A percentile compares a stretch with the other conserved stretches of the same genome.
phyloP scores from a whole-genome alignment of 2,797 vertebrate species.

The Chrosomus eos region DNA sequence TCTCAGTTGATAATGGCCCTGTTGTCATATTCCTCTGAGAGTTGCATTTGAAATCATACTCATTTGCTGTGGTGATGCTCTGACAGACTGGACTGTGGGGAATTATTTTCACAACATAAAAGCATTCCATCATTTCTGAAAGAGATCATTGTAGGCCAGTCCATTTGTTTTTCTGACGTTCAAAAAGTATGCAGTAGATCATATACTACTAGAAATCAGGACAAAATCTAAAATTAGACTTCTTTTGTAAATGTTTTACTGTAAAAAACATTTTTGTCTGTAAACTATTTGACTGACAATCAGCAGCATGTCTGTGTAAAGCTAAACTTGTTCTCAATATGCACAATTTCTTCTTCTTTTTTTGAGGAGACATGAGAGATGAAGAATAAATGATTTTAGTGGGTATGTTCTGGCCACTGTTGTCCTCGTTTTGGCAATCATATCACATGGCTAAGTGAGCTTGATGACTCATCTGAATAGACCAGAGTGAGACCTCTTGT shows the following conservation, averaged over 20 bases:
- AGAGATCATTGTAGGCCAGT: not conserved
- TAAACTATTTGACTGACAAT: not conserved
- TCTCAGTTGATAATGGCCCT: constrained; percentile 36
- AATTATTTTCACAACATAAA: constrained; percentile 60
- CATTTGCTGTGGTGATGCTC: constrained; percentile 51
- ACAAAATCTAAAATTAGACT: not conserved
- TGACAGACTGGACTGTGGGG: constrained; percentile 67
- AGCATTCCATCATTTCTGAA: not conserved
- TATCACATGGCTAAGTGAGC: constrained; percentile 6
- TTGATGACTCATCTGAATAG: constrained; percentile 11
- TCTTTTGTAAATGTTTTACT: not conserved
- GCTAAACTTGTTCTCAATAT: not conserved
- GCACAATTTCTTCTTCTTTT: not conserved
- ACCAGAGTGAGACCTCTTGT: not conserved
- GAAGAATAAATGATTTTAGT: not conserved
- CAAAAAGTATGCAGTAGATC: not conserved
- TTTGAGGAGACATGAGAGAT: not conserved
- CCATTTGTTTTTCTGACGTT: constrained; percentile 3
- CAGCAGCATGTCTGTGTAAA: not conserved
- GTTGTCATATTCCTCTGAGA: constrained; percentile 18
- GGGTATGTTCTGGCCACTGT: not conserved
- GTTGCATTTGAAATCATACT: constrained; percentile 7
- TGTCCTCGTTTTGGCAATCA: not conserved
- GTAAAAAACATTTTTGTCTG: not conserved
- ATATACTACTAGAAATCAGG: not conserved